These are phyloP conservation scores for Eolophus roseicapilla DNA, from an alignment of 2,113 vertebrate genomes.

Conservation along the genomic window DNA sequence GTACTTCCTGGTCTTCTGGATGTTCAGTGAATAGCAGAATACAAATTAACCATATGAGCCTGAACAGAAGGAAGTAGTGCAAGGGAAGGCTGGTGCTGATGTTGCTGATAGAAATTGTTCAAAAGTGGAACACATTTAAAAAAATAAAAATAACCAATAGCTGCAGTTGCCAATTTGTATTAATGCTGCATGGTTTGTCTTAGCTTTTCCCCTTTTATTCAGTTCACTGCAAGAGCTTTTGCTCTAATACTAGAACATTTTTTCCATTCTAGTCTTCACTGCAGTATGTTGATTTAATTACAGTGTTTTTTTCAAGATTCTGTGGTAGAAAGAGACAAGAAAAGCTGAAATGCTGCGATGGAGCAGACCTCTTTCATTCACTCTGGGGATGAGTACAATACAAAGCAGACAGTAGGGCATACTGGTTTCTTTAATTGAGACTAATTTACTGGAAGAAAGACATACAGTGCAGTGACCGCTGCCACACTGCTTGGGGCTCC, in stretches of 20 bases:
- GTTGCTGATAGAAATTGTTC: not conserved
- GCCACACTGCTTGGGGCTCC: not conserved
- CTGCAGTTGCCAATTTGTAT: not conserved
- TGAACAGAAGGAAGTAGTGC: not conserved
- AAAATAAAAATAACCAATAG: not conserved
- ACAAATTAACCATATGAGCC: not conserved
- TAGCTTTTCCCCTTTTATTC: not conserved
- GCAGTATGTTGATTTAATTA: not conserved
- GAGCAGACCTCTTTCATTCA: not conserved
- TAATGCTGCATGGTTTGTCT: not conserved
- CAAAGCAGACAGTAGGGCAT: not conserved
- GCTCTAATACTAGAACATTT: not conserved
- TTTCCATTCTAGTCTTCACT: too few species aligned
- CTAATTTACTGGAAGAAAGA: not conserved
- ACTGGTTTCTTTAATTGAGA: not conserved
- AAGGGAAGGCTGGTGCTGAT: not conserved
- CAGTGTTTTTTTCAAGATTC: not conserved
- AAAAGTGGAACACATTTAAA: not conserved
- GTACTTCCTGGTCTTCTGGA: not conserved
- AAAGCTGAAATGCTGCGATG: not conserved
- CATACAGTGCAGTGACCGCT: fast-evolving
- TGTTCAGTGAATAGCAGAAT: not conserved
- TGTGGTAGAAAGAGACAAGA: not conserved
- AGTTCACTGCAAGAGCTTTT: not conserved
- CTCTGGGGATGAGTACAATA: not conserved